Evolutionary conservation across 1,140 invertebrate genomes (phyloP), one percentile per base, ranked within the genome.

Genomic region (Macrotrachela quadricornifera): DNA sequence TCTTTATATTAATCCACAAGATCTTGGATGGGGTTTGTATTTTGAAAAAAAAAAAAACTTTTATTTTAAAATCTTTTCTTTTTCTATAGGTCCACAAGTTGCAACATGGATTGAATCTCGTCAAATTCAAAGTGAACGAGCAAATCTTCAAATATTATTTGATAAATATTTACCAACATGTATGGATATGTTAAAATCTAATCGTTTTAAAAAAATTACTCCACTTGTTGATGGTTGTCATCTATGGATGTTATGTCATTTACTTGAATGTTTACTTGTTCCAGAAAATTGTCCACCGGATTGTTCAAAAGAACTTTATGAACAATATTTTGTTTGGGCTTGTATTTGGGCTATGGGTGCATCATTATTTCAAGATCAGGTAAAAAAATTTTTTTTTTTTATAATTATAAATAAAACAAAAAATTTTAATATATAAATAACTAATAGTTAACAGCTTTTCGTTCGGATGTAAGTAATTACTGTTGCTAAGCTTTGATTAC

Each of bases 131-230:
- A 71, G 71, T 15, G 74, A 76, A 62, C 70, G 69, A 54, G 82
- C 86, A 10, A 87, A 86, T 65, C 67, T 95, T 49, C 83, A 85
- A 10, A 83, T 91, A 62, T 73, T 94, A 9, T 92, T 92, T 66
- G 87, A 94, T 63, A 92, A 90, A 71, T 94, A 94, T 62, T 83
- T 94, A 46, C 87, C 87, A 6, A 71, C 78, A 0, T 86, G 84
- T 65, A 71, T 92, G 55, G 88, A 95, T 62, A 81, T 79, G 38
- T 74, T 90, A 10, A 75, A 81, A 56, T 30, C 21, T 2, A 79
- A 75, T 9, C 74, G 85, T 54, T 92, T 94, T 63, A 51, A 30
- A 16, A 51, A 43, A 38, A 43, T 51, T 9, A 51, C 42, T 14
- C 48, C 47, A 40, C 54, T 55, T 4, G 47, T 46, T 3, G 54